Evolutionary conservation across 64 coral and sea anemone genomes (phyloP).

Genomic region (Pachyseris speciosa): DNA sequence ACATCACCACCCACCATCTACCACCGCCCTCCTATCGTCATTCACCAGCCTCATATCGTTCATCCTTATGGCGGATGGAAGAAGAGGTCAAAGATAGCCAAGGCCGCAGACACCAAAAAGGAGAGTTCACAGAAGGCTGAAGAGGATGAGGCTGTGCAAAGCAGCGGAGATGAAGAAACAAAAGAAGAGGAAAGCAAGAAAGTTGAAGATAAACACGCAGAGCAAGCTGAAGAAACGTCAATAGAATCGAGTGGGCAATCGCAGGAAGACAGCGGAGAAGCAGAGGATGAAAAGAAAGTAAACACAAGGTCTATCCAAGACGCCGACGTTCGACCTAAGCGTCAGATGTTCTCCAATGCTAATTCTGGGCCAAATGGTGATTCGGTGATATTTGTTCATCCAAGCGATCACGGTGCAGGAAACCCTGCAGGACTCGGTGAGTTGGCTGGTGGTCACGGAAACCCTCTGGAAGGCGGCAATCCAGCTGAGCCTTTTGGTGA

Average conservation of each 20-base stretch:
- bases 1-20: slow-evolving; percentile 99
- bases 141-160: neutral
- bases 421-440: slow-evolving; percentile 67
- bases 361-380: slow-evolving; percentile 96
- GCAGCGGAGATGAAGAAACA: neutral
- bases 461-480: slow-evolving; percentile 66
- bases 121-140: neutral
- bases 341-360: slow-evolving; percentile 96
- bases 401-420: slow-evolving; percentile 57
- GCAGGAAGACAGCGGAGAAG: neutral
- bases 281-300: slow-evolving; percentile 59
- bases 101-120: neutral
- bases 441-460: slow-evolving; percentile 61
- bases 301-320: slow-evolving; percentile 64
- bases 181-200: neutral
- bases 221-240: neutral
- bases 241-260: neutral
- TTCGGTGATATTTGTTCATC: slow-evolving; percentile 98
- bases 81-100: slow-evolving; percentile 58
- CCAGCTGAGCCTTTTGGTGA: slow-evolving; percentile 76
- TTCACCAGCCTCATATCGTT: slow-evolving; percentile 99
- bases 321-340: slow-evolving; percentile 35
- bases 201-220: neutral
- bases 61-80: slow-evolving; percentile 91
- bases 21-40: slow-evolving; percentile 96